These are phyloP conservation scores for Falco novaeseelandiae DNA, from an alignment of 2,797 vertebrate species.

Conservation along the genomic window DNA sequence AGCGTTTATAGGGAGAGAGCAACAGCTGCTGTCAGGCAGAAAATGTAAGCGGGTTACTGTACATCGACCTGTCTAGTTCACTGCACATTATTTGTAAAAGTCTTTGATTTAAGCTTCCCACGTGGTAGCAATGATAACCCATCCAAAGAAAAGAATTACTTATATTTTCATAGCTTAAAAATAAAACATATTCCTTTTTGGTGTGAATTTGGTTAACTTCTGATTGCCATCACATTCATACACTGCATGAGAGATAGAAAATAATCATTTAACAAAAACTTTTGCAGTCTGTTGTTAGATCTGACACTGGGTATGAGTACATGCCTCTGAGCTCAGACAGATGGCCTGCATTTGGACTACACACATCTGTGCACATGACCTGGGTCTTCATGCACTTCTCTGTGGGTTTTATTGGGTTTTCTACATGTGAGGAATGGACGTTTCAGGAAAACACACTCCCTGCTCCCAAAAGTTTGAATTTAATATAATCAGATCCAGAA, in stretches of 20 bases:
- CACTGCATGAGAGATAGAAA: not conserved
- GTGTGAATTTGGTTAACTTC: not conserved
- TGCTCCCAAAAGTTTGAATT: not conserved
- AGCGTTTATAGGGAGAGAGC: not conserved
- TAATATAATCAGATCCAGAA: not conserved
- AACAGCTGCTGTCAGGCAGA: not conserved
- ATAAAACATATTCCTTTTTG: not conserved
- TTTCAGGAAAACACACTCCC: not conserved
- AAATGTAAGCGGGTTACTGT: not conserved
- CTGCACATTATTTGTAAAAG: not conserved
- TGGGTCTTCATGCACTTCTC: not conserved
- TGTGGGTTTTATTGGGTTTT: not conserved
- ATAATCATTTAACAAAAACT: not conserved
- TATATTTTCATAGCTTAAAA: not conserved
- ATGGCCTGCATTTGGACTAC: not conserved
- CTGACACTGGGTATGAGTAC: not conserved
- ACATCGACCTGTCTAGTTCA: not conserved
- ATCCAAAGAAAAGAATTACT: not conserved
- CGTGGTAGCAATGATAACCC: not conserved
- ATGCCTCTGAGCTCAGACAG: not conserved
- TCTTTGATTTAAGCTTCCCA: not conserved
- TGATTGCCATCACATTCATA: not conserved
- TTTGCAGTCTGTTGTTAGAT: not conserved
- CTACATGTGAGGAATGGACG: fast-evolving
- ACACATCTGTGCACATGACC: not conserved